Conservation (phyloP, 2,888 invertebrate species). For the Athrips mouffetella region DNA sequence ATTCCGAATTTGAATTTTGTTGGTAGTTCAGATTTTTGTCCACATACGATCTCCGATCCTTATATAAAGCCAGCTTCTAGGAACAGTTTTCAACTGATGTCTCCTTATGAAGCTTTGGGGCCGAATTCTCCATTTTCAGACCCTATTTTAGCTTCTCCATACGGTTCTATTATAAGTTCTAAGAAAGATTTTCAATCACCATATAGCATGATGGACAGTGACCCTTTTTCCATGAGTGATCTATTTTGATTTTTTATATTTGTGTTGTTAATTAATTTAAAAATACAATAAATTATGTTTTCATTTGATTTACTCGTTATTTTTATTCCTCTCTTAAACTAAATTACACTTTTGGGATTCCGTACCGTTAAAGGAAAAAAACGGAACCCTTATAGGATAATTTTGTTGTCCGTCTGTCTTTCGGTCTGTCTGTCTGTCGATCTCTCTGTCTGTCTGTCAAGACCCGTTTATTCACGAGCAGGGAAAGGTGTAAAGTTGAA, state of each 20-base stretch:
- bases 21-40: constrained; percentile 33
- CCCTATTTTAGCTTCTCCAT: constrained; percentile 26
- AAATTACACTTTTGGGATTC: too few species aligned
- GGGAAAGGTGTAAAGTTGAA: too few species aligned
- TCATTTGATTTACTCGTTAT: too few species aligned
- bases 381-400: too few species aligned
- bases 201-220: constrained; percentile 38
- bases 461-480: too few species aligned
- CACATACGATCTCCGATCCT: constrained; percentile 9
- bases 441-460: too few species aligned
- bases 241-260: constrained; percentile 28
- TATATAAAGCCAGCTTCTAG: constrained; percentile 23
- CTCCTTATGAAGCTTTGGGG: constrained; percentile 47
- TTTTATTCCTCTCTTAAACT: too few species aligned
- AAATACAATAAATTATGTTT: neutral
- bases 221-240: constrained; percentile 41
- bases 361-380: too few species aligned
- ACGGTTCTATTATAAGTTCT: constrained; percentile 26
- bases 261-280: constrained; percentile 8
- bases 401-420: too few species aligned
- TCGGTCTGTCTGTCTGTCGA: too few species aligned
- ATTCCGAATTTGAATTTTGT: constrained; percentile 33
- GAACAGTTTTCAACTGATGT: constrained; percentile 39
- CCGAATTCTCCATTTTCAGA: constrained; percentile 33
- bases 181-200: constrained; percentile 52